Conservation (phyloP, 2,113 vertebrate genomes). For the Dromiciops gliroides region DNA sequence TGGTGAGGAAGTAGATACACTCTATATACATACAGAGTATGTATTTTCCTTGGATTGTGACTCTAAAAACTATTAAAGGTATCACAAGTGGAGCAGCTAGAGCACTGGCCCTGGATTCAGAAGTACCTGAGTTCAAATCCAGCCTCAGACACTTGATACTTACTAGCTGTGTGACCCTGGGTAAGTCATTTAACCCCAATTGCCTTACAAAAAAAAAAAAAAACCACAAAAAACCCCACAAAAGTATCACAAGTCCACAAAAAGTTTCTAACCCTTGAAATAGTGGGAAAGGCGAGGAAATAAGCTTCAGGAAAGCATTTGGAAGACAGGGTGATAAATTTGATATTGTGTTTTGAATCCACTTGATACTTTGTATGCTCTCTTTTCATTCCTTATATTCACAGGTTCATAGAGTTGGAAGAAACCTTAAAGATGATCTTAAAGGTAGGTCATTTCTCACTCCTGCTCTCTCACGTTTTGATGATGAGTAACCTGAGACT, state of each 20-base stretch:
- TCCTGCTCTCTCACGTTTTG: background rate
- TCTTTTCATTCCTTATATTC: slow-evolving; percentile 5
- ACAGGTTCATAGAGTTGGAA: background rate
- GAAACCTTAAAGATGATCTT: background rate
- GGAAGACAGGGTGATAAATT: background rate
- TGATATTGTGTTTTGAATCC: background rate
- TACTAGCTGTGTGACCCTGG: too few species aligned
- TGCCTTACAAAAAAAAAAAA: too few species aligned
- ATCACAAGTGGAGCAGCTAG: too few species aligned
- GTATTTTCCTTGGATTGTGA: background rate
- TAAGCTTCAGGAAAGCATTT: background rate
- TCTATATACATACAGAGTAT: background rate
- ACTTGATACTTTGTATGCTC: slow-evolving; percentile 1
- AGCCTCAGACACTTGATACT: too few species aligned
- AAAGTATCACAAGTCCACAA: slow-evolving; percentile 21
- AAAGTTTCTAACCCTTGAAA: slow-evolving; percentile 31
- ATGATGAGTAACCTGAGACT: background rate
- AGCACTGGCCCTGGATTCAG: too few species aligned
- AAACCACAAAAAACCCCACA: too few species aligned
- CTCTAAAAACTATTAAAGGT: slow-evolving; percentile 29
- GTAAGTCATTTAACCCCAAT: too few species aligned
- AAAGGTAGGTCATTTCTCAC: background rate
- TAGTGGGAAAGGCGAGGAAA: background rate
- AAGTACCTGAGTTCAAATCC: too few species aligned
- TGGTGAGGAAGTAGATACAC: background rate